Evolutionary conservation across 2,888 invertebrate species (phyloP).

Genomic region (Quadriops clusia): DNA sequence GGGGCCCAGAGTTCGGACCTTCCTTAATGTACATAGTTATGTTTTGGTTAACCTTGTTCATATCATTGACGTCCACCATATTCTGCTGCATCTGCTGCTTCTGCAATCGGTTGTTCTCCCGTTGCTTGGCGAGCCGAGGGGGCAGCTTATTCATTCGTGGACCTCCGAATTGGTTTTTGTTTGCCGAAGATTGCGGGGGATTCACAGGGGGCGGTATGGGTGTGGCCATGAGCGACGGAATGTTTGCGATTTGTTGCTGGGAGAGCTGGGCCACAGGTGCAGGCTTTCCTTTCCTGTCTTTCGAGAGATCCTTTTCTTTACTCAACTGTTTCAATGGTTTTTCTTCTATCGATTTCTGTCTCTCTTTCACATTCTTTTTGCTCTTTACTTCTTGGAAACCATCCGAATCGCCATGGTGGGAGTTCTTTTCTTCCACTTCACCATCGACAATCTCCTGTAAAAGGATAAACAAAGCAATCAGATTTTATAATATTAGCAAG

Average conservation of each 20-base stretch:
- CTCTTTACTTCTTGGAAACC: constrained; percentile 79
- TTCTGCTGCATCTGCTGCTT: constrained; percentile 35
- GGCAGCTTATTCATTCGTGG: constrained; percentile 53
- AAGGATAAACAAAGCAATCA: no score
- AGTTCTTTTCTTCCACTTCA: constrained; percentile 30
- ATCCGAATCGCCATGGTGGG: constrained; percentile 44
- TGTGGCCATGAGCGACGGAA: constrained; percentile 39
- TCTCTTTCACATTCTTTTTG: constrained; percentile 60
- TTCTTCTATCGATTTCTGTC: constrained; percentile 33
- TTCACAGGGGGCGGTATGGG: constrained; percentile 39
- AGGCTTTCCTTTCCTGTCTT: constrained; percentile 19
- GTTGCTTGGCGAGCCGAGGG: constrained; percentile 67
- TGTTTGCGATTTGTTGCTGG: constrained; percentile 37
- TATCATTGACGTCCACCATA: constrained; percentile 40
- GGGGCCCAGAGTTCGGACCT: constrained; percentile 52
- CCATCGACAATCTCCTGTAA: constrained; percentile 16
- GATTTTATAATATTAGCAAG: no score
- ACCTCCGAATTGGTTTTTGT: constrained; percentile 27
- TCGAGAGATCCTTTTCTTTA: constrained; percentile 24
- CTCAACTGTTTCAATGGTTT: constrained; percentile 22
- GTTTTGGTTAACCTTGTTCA: constrained; percentile 34
- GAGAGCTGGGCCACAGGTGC: constrained; percentile 22
- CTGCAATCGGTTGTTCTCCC: constrained; percentile 46
- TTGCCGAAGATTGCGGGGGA: constrained; percentile 25
- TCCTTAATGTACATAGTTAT: constrained; percentile 30